Evolutionary conservation across 2,888 invertebrate genomes (phyloP).

Genomic region (Drosophila longiperda): DNA sequence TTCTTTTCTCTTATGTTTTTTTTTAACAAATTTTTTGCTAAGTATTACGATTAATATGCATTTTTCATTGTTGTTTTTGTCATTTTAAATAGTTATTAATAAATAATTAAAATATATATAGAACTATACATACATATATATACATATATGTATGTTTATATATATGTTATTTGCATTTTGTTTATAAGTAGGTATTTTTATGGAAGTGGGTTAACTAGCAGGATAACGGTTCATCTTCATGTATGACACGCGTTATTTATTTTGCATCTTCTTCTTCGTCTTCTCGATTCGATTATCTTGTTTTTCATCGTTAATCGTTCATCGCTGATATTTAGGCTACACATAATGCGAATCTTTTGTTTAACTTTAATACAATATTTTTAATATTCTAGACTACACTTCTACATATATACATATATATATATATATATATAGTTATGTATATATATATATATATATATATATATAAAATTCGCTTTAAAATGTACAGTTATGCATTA

Average conservation of each 20-base stretch:
- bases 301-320: conserved; percentile 1
- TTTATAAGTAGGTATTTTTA: conserved; percentile 55
- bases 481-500: conserved; percentile 63
- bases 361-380: conserved; percentile 75
- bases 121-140: conserved; percentile 17
- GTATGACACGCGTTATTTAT: conserved; percentile 28
- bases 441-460: background rate
- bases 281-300: background rate
- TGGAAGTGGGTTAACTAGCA: conserved; percentile 59
- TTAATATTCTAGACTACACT: conserved; percentile 62
- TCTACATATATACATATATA: conserved; percentile 25
- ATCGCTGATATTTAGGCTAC: conserved; percentile 59
- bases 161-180: conserved; percentile 38
- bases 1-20: conserved; percentile 29
- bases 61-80: conserved; percentile 36
- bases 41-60: conserved; percentile 56
- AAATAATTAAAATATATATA: conserved; percentile 64
- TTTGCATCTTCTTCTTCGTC: conserved; percentile 49
- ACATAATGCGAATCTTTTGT: conserved; percentile 53
- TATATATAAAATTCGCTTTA: conserved; percentile 60
- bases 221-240: conserved; percentile 35
- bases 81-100: conserved; percentile 71
- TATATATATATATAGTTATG: background rate
- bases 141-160: conserved; percentile 27
- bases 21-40: conserved; percentile 71